Evolutionary conservation across 2,113 vertebrate species (phyloP), one percentile per base, ranked within the genome.

Genomic region (Sinocyclocheilus maitianheensis): DNA sequence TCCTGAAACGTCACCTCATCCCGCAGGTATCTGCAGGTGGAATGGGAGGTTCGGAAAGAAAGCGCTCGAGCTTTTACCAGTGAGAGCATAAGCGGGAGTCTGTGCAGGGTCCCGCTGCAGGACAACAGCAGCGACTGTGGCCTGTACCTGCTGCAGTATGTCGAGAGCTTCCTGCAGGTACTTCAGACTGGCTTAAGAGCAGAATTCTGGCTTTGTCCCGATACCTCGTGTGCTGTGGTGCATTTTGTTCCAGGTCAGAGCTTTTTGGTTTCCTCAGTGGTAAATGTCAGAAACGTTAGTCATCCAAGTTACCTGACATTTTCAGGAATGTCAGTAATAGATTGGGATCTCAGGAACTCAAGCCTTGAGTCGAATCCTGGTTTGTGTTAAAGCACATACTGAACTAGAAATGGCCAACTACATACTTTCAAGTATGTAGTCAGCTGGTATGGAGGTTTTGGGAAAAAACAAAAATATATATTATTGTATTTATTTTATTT

Each of bases 61-160:
- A 95, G 93, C 0, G 85, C 79, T 0, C 94, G 96, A 6, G 91
- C 93, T 75, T 98, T 99, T 92, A 95, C 55, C 71, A 87, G 93
- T 3, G 93, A 96, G 76, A 93, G 55, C 30, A 94, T 97, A 91
- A 90, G 90, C 80, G 96, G 95, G 71, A 91, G 93, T 0, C 95
- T 88, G 90, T 97, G 97, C 83, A 94, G 94, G 89, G 97, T 99
- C 86, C 98, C 97, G 62, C 97, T 98, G 83, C 98, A 99, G 91
- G 96, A 99, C 90, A 99, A 99, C 90, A 97, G 95, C 92, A 99
- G 97, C 81, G 98, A 99, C 90, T 99, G 98, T 86, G 98, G 98
- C 16, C 94, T 99, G 10, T 99, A 98, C 90, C 94, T 99, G 85
- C 92, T 99, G 55, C 98, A 99, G 2, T 99, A 99, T 58, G 97